These are phyloP conservation scores for Scyliorhinus canicula DNA, from an alignment of 2,797 vertebrate genomes.

Conservation along the genomic window DNA sequence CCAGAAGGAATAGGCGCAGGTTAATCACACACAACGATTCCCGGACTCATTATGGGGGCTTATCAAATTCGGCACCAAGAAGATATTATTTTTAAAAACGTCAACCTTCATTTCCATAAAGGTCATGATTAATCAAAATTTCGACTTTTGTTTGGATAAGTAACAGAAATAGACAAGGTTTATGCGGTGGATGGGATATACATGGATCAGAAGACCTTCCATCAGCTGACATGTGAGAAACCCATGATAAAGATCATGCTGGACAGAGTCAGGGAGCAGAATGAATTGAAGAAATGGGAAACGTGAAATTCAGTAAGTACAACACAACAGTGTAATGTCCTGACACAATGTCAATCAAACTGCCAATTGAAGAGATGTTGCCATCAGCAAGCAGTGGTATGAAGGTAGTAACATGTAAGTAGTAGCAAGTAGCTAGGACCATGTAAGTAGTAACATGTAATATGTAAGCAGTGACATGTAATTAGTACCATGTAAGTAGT, in stretches of 20 bases:
- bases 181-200: not conserved
- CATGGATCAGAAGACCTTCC: not conserved
- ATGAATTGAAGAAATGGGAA: not conserved
- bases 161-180: not conserved
- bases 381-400: too few species aligned
- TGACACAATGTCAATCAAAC: not conserved
- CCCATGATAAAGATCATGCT: not conserved
- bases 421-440: too few species aligned
- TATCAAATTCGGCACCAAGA: too few species aligned
- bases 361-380: not conserved
- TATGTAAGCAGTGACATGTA: too few species aligned
- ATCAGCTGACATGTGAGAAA: not conserved
- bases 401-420: too few species aligned
- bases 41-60: too few species aligned
- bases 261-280: not conserved
- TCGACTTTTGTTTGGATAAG: not conserved
- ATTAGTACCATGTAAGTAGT: too few species aligned
- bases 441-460: too few species aligned
- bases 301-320: not conserved
- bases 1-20: too few species aligned
- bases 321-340: not conserved
- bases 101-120: not conserved
- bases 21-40: too few species aligned
- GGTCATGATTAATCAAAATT: not conserved
- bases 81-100: not conserved